Evolutionary conservation across 2,113 vertebrate species (phyloP), one percentile per base, ranked within the genome.

Genomic region (Excalfactoria chinensis): DNA sequence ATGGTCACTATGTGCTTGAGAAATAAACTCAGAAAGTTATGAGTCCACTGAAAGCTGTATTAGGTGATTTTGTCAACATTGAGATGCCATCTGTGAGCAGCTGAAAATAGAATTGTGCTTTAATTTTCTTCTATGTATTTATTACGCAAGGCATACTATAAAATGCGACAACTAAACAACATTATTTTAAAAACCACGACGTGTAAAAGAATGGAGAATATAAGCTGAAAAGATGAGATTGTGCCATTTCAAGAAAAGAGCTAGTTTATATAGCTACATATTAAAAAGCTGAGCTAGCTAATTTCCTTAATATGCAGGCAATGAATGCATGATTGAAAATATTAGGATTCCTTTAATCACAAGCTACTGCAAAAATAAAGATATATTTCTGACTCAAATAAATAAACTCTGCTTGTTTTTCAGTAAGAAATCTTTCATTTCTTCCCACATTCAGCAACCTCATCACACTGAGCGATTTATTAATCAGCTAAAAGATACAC

Each of bases 401-500:
- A 92, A 55, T 59, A 76, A 73, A 40, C 11, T 8, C 14, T 68
- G 21, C 4, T 63, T 80, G 40, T 64, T 95, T 95, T 93, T 88
- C 40, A 56, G 51, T 56, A 78, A 68, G 83, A 41, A 79, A 44
- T 5, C 48, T 51, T 82, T 16, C 10, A 68, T 16, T 85, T 79
- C 69, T 82, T 8, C 69, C 35, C 40, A 68, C 68, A 80, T 77
- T 71, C 60, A 79, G 40, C 26, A 91, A 43, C 10, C 15, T 74
- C 62, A 46, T 83, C 78, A 68, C 21, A 44, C 43, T 30, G 34
- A 60, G 40, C 93, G 37, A 67, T 85, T 83, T 91, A 89, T 91
- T 89, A 43, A 83, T 83, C 79, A 85, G 43, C 35, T 87, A 82
- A 87, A 94, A 94, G 84, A 82, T 83, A 92, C 2, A 3, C 89